Base-by-base conservation (phyloP, 2,113 vertebrate genomes). In the Prinia subflava region DNA sequence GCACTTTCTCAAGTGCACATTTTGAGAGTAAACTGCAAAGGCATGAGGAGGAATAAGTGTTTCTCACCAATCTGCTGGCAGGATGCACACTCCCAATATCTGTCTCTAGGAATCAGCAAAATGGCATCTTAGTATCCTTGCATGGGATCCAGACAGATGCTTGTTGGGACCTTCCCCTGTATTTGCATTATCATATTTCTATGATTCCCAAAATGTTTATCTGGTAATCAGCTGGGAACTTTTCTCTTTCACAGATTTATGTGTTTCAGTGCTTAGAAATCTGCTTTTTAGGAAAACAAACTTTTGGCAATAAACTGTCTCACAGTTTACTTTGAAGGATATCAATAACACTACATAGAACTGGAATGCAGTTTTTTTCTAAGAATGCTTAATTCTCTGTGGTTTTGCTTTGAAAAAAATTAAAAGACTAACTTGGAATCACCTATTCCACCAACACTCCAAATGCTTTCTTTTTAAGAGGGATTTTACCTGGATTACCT, bases 81-180 rank as follows among this genome's bases (percentile, higher is more conserved):
- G 74, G 22, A 28, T 57, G 30, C 3, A 44, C 55, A 46, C 21
- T 39, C 18, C 17, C 20, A 60, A 10, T 41, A 20, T 37, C 5
- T 8, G 15, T 56, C 10, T 71, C 15, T 71, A 5, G 2, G 4
- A 44, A 33, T 15, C 4, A 49, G 22, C 59, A 65, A 9, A 77
- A 69, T 3, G 0, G 14, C 9, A 30, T 55, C 15, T 57, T 2
- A 10, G 30, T 33, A 71, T 89, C 5, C 44, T 53, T 30, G 5
- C 6, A n/a, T 12, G 35, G 5, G 2, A 3, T 46, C 13, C 19
- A 67, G 33, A 55, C 1, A 41, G 23, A 59, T 19, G 31, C 1
- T 23, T 3, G 0, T 2, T 50, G 6, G 13, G 12, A 70, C 6
- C 5, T 78, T 42, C 20, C 3, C 11, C 4, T 77, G 2, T 37